Conservation (phyloP, 2,888 invertebrate genomes). For the Hyalella azteca region DNA sequence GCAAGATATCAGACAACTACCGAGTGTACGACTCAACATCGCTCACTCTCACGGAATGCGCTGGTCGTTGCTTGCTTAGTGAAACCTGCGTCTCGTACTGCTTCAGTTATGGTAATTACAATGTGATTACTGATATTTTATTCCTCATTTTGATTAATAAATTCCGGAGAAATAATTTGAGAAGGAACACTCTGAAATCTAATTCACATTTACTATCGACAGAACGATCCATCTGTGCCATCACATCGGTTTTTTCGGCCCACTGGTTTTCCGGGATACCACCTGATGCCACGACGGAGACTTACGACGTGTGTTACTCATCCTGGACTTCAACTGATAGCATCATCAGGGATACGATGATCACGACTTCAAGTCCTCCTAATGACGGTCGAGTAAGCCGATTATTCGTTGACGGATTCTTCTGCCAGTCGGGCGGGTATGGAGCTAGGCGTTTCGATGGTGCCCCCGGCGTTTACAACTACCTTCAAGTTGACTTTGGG, state of each 20-base stretch:
- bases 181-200: too few species aligned
- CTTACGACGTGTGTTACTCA: constrained; percentile 1
- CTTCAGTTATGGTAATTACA: too few species aligned
- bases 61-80: too few species aligned
- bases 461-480: not conserved
- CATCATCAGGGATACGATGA: not conserved
- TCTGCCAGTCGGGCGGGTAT: not conserved
- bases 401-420: not conserved
- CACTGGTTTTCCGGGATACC: not conserved
- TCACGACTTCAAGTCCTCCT: not conserved
- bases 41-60: too few species aligned
- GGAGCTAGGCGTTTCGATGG: not conserved
- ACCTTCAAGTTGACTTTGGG: not conserved
- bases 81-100: too few species aligned
- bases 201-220: too few species aligned
- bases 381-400: not conserved
- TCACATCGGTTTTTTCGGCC: not conserved
- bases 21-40: too few species aligned
- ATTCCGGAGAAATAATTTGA: too few species aligned
- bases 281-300: not conserved
- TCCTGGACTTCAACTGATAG: not conserved
- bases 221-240: too few species aligned
- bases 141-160: too few species aligned
- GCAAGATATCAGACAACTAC: too few species aligned
- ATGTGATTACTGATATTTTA: too few species aligned